phyloP scores from a whole-genome alignment of 2,113 vertebrate species.

The Nansenia antarctica region DNA sequence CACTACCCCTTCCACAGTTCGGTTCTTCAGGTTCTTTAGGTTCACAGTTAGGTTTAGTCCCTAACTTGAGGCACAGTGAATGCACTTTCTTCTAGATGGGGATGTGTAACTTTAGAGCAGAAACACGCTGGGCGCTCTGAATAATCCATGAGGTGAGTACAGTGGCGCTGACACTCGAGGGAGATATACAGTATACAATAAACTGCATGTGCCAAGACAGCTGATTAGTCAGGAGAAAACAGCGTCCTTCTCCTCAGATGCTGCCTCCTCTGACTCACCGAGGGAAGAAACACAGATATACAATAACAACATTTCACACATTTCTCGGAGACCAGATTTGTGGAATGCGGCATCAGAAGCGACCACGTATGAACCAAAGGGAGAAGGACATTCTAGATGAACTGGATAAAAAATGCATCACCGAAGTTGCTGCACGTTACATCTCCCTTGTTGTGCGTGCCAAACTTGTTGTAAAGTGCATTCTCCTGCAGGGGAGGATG shows the following conservation, averaged over 20 bases:
- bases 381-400: constrained; percentile 25
- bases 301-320: constrained; percentile 59
- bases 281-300: constrained; percentile 58
- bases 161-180: constrained; percentile 29
- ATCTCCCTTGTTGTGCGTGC: background rate
- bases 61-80: too few species aligned
- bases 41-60: too few species aligned
- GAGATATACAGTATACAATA: constrained; percentile 48
- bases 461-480: background rate
- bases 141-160: constrained; percentile 3
- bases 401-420: constrained; percentile 27
- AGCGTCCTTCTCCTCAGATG: constrained; percentile 49
- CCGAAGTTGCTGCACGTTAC: background rate
- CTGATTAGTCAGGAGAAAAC: constrained; percentile 26
- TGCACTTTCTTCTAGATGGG: background rate
- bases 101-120: background rate
- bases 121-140: background rate
- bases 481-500: too few species aligned
- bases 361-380: background rate
- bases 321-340: background rate
- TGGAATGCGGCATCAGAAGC: background rate
- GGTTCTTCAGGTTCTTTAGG: too few species aligned
- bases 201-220: constrained; percentile 24
- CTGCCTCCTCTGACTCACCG: constrained; percentile 62
- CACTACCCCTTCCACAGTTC: too few species aligned